A percentile compares a stretch with the other conserved stretches of the same genome.
Conservation (phyloP, 2,888 invertebrate genomes). For the Alloscopus bannaensis region DNA sequence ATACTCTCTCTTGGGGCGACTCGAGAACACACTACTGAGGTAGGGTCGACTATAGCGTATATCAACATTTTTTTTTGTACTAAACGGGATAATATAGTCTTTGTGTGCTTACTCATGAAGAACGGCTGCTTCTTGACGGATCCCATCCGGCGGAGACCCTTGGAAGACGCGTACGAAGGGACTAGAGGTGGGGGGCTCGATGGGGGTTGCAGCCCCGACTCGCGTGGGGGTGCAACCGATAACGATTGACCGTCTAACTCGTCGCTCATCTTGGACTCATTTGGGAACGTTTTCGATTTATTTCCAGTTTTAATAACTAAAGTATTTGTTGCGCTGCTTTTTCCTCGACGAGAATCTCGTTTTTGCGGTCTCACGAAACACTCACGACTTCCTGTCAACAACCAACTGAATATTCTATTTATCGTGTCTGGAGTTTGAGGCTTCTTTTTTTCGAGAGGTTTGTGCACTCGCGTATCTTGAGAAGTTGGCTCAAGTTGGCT, state of each 20-base stretch:
- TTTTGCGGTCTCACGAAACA: no score
- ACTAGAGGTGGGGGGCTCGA: conserved; percentile 1
- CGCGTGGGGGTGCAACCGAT: not conserved
- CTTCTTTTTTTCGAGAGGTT: no score
- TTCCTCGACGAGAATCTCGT: not conserved
- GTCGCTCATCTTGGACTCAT: not conserved
- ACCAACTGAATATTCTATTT: no score
- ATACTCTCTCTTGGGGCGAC: no score
- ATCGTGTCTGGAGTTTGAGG: no score
- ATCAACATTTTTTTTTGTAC: not conserved
- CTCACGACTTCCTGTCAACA: no score
- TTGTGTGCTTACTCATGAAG: conserved; percentile 69
- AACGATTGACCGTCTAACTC: not conserved
- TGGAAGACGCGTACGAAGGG: conserved; percentile 3
- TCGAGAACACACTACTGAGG: no score
- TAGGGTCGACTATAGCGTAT: not conserved
- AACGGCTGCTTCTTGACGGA: conserved; percentile 70
- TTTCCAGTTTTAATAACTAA: no score
- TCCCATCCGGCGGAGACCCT: conserved; percentile 66
- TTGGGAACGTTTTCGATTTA: not conserved
- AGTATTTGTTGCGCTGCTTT: no score
- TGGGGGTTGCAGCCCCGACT: not conserved
- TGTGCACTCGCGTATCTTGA: no score
- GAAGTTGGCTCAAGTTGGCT: no score
- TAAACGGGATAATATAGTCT: not conserved